Evolutionary conservation across 2,888 invertebrate genomes (phyloP), one percentile per base, ranked within the genome.

Genomic region (Spicauda simplicius): DNA sequence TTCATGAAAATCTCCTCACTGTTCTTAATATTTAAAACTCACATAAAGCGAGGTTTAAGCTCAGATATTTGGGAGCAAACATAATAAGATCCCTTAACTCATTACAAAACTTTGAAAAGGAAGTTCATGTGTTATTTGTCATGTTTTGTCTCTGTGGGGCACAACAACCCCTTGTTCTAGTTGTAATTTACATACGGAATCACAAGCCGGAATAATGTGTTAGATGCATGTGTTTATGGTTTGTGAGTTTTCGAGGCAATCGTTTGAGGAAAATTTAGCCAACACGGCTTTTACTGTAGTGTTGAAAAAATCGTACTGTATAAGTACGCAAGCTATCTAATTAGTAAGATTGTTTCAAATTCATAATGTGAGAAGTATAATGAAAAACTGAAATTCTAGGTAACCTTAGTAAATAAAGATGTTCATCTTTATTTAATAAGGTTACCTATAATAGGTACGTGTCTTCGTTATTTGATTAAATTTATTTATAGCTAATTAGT

Each of bases 101-200:
- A 58, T 71, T 69, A 68, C 63, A 11, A 60, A 60, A 62, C 48
- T 67, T 68, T 70, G 71, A 50, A 61, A 41, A 61, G 45, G 45
- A 61, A 72, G 85, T 69, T 77, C 86, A 76, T 68, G 70, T 74
- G 71, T 74, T 64, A 66, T 61, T 84, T 83, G 85, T 48, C 72
- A 64, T 62, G 37, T 69, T 73, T 72, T 80, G 83, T 87, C 84
- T 87, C 87, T 80, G 80, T 83, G 84, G 88, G 88, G 87, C 86
- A 83, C 83, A 82, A 84, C 79, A 79, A 87, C 87, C 87, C 84
- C 88, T 87, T 88, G 84, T 82, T 84, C 80, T 83, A 90, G 86
- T 86, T 86, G 84, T 87, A 92, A 92, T 92, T 92, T 92, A 91
- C 91, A 92, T 92, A 88, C 84, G 83, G 87, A 92, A 91, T 92